Conservation (phyloP, 2,797 vertebrate genomes). For the Eurystomus glaucurus region DNA sequence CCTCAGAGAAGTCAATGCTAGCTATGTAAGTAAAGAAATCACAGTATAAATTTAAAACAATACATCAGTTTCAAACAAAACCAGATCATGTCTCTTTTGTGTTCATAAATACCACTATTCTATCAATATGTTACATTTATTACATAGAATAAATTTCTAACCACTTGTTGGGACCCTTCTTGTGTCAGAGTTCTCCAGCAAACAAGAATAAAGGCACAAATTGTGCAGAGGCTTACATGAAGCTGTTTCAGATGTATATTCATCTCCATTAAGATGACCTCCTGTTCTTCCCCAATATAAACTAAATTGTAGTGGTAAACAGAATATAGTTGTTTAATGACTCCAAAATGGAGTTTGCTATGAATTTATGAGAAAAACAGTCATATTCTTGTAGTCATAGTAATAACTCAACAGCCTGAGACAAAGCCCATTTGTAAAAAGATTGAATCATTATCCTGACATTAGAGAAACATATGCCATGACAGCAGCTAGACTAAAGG, state of each 20-base stretch:
- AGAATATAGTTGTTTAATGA: neutral
- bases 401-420: neutral
- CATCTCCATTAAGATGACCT: neutral
- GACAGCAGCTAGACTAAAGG: neutral
- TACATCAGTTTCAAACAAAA: neutral
- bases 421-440: neutral
- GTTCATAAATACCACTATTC: neutral
- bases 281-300: neutral
- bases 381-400: slow-evolving; percentile 14
- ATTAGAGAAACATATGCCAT: neutral
- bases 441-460: neutral
- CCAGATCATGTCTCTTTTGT: neutral
- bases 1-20: neutral
- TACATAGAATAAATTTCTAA: neutral
- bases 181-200: neutral
- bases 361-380: slow-evolving; percentile 28
- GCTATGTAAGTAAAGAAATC: neutral
- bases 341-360: neutral
- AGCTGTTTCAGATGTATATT: neutral
- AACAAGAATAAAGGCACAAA: neutral
- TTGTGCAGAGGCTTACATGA: neutral
- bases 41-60: neutral
- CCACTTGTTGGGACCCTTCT: neutral
- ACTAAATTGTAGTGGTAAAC: slow-evolving; percentile 7
- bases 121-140: neutral